Base-by-base conservation (phyloP, 1,140 invertebrate genomes). In the Forficula auricularia region DNA sequence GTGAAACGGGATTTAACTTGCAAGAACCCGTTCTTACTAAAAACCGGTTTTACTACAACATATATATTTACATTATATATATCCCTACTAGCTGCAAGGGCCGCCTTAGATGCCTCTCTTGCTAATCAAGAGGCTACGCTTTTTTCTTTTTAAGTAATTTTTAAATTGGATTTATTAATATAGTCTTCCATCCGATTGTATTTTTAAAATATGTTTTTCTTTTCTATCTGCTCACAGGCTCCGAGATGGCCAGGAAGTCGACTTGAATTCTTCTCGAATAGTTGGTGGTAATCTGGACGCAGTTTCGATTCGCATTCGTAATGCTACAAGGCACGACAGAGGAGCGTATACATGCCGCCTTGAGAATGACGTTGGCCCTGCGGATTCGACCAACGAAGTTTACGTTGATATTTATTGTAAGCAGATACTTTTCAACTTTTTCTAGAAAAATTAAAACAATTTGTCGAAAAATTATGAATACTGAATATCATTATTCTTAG, bases 301-400 rank as follows among this genome's bases (percentile, higher is more conserved):
- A 47, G 75, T 80, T 8, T 68, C 75, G 0, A 64, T 90, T 6
- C 70, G 78, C 13, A 82, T 92, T 43, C 72, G 73, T 51, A 79
- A 85, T 50, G 72, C 82, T 0, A 72, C 73, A 1, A 68, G 81
- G 27, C 67, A 71, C 9, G 85, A 90, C 60, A 72, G 77, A 54
- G 87, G 85, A 22, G 72, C 73, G 48, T 91, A 90, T 58, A 75
- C 70, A 2, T 90, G 85, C 54, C 62, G 74, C 38, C 64, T 89
- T 15, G 68, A 74, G 41, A 92, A 92, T 54, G 65, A 63, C 12
- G 76, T 88, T 20, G 81, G 79, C 2, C 62, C 70, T 34, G 72
- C 75, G 12, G 71, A 68, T 36, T 79, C 81, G n/a, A 66, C 75
- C 18, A 73, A 76, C 38, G 64, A 60, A 48, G 73, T 82, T 39